Evolutionary conservation across 2,113 vertebrate genomes (phyloP).

Genomic region (Oncorhynchus kisutch): DNA sequence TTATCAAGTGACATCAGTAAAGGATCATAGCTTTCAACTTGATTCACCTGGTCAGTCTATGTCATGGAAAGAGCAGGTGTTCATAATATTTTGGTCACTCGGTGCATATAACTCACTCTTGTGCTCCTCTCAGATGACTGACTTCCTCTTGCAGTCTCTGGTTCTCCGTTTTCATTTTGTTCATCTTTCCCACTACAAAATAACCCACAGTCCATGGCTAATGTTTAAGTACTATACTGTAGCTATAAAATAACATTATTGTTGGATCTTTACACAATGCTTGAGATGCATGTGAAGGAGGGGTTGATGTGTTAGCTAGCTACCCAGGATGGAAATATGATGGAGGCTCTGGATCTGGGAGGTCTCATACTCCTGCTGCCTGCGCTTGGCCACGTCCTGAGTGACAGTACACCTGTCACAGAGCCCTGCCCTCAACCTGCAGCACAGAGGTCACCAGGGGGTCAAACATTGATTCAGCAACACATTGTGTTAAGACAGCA

Average conservation of each 20-base stretch:
- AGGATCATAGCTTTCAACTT: too few relatives aligned
- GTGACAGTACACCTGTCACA: slow-evolving; percentile 95
- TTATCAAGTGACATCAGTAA: too few relatives aligned
- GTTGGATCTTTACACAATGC: neutral
- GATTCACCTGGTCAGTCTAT: too few relatives aligned
- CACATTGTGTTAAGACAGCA: neutral
- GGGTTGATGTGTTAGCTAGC: slow-evolving; percentile 7
- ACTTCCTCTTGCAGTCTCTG: slow-evolving; percentile 64
- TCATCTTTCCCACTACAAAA: slow-evolving; percentile 69
- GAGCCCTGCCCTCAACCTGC: slow-evolving; percentile 88
- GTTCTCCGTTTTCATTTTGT: slow-evolving; percentile 69
- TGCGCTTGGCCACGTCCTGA: slow-evolving; percentile 89
- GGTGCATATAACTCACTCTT: slow-evolving; percentile 58
- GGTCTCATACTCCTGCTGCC: slow-evolving; percentile 85
- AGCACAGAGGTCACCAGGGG: neutral
- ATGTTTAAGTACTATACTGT: too few relatives aligned
- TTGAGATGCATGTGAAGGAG: neutral
- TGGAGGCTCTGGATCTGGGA: slow-evolving; percentile 87
- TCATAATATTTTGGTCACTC: too few relatives aligned
- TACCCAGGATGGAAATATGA: slow-evolving; percentile 87
- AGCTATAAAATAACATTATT: neutral
- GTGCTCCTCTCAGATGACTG: slow-evolving; percentile 37
- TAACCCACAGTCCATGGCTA: neutral
- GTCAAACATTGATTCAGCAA: slow-evolving; percentile 9
- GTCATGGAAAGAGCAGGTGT: too few relatives aligned